Percentiles rank a stretch among this genome's conserved stretches.
Conservation (phyloP, 2,113 vertebrate genomes). For the Martes martes region DNA sequence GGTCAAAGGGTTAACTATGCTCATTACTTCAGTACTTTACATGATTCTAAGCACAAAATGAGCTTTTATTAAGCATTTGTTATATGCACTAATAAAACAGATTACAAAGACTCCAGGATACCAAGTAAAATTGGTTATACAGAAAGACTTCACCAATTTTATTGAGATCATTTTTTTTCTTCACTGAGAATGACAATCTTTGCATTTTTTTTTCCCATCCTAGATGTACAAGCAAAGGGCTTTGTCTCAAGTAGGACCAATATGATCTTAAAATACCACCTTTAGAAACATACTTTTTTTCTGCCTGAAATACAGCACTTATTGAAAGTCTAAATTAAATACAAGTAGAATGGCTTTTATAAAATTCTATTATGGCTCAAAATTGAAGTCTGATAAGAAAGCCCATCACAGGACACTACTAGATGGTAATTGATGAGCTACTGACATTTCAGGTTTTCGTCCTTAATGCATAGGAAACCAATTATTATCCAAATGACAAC, state of each 20-base stretch:
- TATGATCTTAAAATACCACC: neutral
- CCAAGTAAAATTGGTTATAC: neutral
- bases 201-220: neutral
- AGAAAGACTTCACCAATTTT: neutral
- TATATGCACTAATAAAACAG: neutral
- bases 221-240: neutral
- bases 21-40: neutral
- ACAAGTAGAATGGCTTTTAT: neutral
- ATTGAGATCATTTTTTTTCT: neutral
- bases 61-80: neutral
- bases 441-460: conserved; percentile 50
- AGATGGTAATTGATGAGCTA: neutral
- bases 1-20: neutral
- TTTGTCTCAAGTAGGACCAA: neutral
- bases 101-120: neutral
- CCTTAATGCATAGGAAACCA: conserved; percentile 1
- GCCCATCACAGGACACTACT: neutral
- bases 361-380: conserved; percentile 42
- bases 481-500: conserved; percentile 28
- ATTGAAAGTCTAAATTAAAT: conserved; percentile 49
- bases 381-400: conserved; percentile 60
- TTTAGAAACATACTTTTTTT: neutral
- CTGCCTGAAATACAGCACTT: neutral
- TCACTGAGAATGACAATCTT: neutral
- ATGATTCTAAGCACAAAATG: neutral